Percentiles rank a stretch among this genome's conserved stretches.
Conservation (phyloP, 2,888 invertebrate species). For the Psococerastis gibbosa region DNA sequence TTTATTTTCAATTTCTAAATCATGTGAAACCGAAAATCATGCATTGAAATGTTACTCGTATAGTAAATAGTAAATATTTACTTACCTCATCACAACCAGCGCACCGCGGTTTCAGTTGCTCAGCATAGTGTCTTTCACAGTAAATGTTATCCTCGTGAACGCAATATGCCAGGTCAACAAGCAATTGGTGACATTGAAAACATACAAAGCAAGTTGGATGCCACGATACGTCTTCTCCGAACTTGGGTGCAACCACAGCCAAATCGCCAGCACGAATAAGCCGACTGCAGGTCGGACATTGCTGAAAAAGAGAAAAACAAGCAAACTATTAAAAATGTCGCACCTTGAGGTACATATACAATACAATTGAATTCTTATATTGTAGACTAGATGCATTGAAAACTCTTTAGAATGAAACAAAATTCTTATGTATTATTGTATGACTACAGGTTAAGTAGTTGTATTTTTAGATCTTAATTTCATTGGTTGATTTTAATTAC, state of each 20-base stretch:
- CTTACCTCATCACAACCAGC: slow-evolving; percentile 97
- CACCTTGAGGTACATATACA: no score
- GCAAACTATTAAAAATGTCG: slow-evolving; percentile 1
- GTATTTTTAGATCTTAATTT: no score
- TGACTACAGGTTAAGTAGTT: no score
- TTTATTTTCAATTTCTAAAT: no score
- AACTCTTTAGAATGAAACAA: background rate
- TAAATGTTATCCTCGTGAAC: slow-evolving; percentile 70
- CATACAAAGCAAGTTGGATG: slow-evolving; percentile 91
- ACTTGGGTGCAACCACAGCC: slow-evolving; percentile 67
- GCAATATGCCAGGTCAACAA: slow-evolving; percentile 94
- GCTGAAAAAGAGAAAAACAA: slow-evolving; percentile 29
- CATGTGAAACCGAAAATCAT: no score
- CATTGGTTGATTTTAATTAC: no score
- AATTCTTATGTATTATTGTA: no score
- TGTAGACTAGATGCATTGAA: no score
- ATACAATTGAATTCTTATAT: no score
- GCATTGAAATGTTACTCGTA: no score
- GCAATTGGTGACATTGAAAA: slow-evolving; percentile 68
- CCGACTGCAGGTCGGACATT: slow-evolving; percentile 68
- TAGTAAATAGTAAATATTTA: no score
- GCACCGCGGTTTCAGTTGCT: slow-evolving; percentile 86
- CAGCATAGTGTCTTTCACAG: slow-evolving; percentile 93
- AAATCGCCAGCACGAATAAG: slow-evolving; percentile 61
- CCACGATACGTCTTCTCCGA: slow-evolving; percentile 57